Conservation (phyloP, 2,888 invertebrate species). For the Scaptomyza parva region DNA sequence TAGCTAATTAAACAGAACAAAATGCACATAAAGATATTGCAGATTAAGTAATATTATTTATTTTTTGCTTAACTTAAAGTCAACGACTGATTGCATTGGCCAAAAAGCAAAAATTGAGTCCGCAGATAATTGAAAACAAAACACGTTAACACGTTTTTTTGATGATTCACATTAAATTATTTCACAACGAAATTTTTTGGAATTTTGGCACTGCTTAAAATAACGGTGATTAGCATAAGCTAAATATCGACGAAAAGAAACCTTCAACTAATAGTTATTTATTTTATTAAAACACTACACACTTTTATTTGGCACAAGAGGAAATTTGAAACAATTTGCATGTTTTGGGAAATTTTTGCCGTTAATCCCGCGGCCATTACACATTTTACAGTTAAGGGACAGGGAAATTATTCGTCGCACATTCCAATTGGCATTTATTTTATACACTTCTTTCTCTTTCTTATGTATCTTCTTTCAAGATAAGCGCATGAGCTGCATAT, state of each 20-base stretch:
- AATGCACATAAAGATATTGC: slow-evolving; percentile 28
- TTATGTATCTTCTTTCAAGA: slow-evolving; percentile 27
- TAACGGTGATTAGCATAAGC: not conserved
- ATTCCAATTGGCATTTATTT: slow-evolving; percentile 11
- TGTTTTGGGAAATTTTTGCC: slow-evolving; percentile 1
- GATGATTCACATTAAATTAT: not conserved
- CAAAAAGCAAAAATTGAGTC: too few relatives aligned
- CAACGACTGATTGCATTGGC: slow-evolving; percentile 29
- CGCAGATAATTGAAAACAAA: slow-evolving; percentile 1
- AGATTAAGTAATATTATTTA: slow-evolving; percentile 4
- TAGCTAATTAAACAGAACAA: slow-evolving; percentile 60
- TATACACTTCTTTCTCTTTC: slow-evolving; percentile 6
- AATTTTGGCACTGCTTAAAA: not conserved
- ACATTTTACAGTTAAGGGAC: not conserved
- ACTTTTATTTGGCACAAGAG: slow-evolving; percentile 36
- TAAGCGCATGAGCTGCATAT: slow-evolving; percentile 33
- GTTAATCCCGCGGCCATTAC: slow-evolving; percentile 17
- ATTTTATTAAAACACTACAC: slow-evolving; percentile 21
- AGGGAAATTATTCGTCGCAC: too few relatives aligned
- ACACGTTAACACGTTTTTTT: not conserved
- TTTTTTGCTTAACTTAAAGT: slow-evolving; percentile 15
- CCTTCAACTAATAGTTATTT: slow-evolving; percentile 1
- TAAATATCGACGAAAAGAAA: too few relatives aligned
- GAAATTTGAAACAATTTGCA: slow-evolving; percentile 40
- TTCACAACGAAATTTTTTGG: not conserved